These are phyloP conservation scores for Junco hyemalis DNA, from an alignment of 2,113 vertebrate species.

Conservation along the genomic window DNA sequence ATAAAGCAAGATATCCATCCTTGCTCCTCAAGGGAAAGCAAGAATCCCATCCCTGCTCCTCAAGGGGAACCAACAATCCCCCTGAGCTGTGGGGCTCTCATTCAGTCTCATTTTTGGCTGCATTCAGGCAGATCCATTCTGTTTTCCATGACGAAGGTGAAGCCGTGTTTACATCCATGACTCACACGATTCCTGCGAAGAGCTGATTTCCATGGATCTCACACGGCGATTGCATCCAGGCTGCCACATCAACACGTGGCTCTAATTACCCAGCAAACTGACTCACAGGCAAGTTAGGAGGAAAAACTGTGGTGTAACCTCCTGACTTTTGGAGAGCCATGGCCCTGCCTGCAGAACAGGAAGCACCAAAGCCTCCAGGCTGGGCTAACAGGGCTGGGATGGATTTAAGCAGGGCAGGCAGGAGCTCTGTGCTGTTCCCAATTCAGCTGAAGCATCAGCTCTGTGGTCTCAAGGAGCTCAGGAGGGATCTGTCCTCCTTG, in stretches of 20 bases:
- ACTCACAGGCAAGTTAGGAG: not conserved
- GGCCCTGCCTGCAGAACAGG: not conserved
- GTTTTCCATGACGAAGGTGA: slow-evolving; percentile 53
- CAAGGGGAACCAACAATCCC: not conserved
- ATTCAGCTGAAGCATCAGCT: not conserved
- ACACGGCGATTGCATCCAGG: slow-evolving; percentile 18
- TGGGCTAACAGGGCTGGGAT: not conserved
- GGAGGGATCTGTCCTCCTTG: not conserved
- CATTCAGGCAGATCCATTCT: not conserved
- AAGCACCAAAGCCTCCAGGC: not conserved
- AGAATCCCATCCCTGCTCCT: not conserved
- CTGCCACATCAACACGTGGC: slow-evolving; percentile 48
- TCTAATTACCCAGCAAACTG: slow-evolving; percentile 48
- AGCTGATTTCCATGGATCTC: slow-evolving; percentile 38
- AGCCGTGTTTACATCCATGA: slow-evolving; percentile 46
- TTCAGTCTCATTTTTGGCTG: slow-evolving; percentile 16
- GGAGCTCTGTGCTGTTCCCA: not conserved
- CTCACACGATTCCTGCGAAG: slow-evolving; percentile 53
- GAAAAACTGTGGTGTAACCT: slow-evolving; percentile 23
- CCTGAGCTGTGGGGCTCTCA: not conserved
- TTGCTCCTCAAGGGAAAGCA: fast-evolving
- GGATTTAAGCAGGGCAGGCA: not conserved
- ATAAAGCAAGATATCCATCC: too few species aligned
- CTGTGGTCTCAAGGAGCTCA: not conserved
- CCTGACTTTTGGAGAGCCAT: not conserved